A percentile compares a stretch with the other conserved stretches of the same genome.
These are phyloP conservation scores for Clarias batrachus DNA, from an alignment of 2,113 vertebrate species.

Conservation along the genomic window DNA sequence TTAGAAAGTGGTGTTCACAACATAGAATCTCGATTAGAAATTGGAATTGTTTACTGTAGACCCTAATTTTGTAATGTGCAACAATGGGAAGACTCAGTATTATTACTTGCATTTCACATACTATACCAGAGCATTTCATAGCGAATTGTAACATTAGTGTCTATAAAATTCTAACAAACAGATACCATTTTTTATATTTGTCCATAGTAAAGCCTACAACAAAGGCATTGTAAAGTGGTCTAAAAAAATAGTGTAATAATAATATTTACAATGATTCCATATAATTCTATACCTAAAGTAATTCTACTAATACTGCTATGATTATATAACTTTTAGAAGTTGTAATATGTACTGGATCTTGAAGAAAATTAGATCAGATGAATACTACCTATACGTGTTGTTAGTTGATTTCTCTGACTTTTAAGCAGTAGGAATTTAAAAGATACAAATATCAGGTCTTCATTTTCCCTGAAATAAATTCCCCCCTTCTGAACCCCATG, in stretches of 20 bases:
- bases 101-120: neutral
- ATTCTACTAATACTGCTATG: neutral
- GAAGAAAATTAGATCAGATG: neutral
- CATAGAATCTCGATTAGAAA: neutral
- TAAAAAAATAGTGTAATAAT: neutral
- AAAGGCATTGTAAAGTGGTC: neutral
- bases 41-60: neutral
- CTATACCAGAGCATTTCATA: neutral
- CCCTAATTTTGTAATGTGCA: neutral
- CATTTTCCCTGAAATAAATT: neutral
- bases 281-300: neutral
- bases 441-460: neutral
- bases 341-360: neutral
- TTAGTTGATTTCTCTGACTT: neutral
- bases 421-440: neutral
- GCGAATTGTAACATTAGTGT: neutral
- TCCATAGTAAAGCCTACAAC: too few species aligned
- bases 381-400: neutral
- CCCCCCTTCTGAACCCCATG: neutral
- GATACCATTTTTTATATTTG: too few species aligned
- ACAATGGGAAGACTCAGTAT: neutral
- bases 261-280: neutral
- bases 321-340: neutral
- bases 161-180: neutral
- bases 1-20: too few species aligned